These are phyloP conservation scores for Zaprionus lineosus DNA, from an alignment of 2,888 invertebrate species.

Conservation along the genomic window DNA sequence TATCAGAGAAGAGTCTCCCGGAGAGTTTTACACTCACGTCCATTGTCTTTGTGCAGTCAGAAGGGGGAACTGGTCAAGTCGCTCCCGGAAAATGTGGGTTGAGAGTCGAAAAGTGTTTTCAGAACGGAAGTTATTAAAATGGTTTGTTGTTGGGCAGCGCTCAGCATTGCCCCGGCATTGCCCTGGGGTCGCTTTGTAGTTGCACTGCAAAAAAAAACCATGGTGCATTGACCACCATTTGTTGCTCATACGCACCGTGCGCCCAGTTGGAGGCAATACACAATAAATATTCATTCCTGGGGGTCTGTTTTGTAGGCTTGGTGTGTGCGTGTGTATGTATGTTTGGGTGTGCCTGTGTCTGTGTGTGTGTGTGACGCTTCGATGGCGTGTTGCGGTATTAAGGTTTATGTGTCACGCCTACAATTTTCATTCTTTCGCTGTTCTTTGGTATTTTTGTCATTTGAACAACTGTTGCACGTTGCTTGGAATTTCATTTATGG, in stretches of 20 bases:
- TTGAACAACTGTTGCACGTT: slow-evolving; percentile 66
- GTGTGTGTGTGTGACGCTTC: slow-evolving; percentile 9
- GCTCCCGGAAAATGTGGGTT: slow-evolving; percentile 2
- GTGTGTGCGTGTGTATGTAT: too few species aligned
- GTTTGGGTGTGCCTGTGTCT: too few species aligned
- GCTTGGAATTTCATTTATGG: slow-evolving; percentile 13
- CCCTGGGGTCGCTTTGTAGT: slow-evolving; percentile 1
- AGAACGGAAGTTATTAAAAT: slow-evolving; percentile 77
- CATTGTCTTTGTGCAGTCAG: slow-evolving; percentile 67
- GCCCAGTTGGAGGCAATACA: slow-evolving; percentile 20
- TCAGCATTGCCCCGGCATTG: slow-evolving; percentile 6
- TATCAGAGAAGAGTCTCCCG: slow-evolving; percentile 11
- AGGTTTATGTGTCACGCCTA: slow-evolving; percentile 68
- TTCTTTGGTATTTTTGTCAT: slow-evolving; percentile 15
- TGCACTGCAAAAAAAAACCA: slow-evolving; percentile 16
- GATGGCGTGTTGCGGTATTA: slow-evolving; percentile 40
- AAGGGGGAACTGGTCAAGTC: neutral
- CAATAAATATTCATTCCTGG: too few species aligned
- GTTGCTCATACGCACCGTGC: slow-evolving; percentile 64
- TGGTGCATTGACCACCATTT: slow-evolving; percentile 59
- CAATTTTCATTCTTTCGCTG: slow-evolving; percentile 8
- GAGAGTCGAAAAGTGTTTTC: slow-evolving; percentile 67
- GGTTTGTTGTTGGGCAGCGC: slow-evolving; percentile 45
- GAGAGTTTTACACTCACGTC: slow-evolving; percentile 18
- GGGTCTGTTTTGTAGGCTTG: too few species aligned